Evolutionary conservation across 2,888 invertebrate species (phyloP), one percentile per base, ranked within the genome.

Genomic region (Celastrina argiolus): DNA sequence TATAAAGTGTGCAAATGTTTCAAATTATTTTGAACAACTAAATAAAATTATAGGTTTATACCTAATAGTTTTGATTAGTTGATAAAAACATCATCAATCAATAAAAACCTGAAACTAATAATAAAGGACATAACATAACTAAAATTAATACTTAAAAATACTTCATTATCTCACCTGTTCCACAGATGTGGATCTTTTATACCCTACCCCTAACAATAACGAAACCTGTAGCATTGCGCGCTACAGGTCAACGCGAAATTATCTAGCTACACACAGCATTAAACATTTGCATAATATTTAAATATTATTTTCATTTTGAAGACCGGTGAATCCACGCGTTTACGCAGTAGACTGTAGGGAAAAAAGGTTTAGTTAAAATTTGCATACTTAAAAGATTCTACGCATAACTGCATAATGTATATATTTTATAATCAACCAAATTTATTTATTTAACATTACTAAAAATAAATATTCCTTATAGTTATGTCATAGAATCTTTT

Each of bases 181-280:
- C 88, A 88, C 88, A 82, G 77, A 67, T 84, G 88, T 90, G 89
- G 88, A 85, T 84, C 81, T 83, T 73, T 78, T 81, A 79, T 82
- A 77, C 88, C 90, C 91, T 92, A 88, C 83, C 80, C 90, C 91
- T 91, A 91, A 85, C 88, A 84, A 74, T 75, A 86, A 86, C 92
- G 92, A 81, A 91, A 89, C 91, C 88, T 82, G 89, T 87, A 91
- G 92, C 92, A 92, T 92, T 92, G 92, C 92, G 91, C 92, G 92
- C 92, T 87, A 89, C 91, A 69, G 89, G 91, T 91, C 88, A 90
- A 90, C 90, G 90, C 91, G 91, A 84, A 68, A 83, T 80, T 74
- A 82, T 83, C 88, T 90, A 88, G 89, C 89, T 90, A 91, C 87
- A 90, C 90, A 89, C 88, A 79, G 79, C 78, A 84, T 83, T 85